phyloP scores from a whole-genome alignment of 2,113 vertebrate genomes.

The Mormoops blainvillei region DNA sequence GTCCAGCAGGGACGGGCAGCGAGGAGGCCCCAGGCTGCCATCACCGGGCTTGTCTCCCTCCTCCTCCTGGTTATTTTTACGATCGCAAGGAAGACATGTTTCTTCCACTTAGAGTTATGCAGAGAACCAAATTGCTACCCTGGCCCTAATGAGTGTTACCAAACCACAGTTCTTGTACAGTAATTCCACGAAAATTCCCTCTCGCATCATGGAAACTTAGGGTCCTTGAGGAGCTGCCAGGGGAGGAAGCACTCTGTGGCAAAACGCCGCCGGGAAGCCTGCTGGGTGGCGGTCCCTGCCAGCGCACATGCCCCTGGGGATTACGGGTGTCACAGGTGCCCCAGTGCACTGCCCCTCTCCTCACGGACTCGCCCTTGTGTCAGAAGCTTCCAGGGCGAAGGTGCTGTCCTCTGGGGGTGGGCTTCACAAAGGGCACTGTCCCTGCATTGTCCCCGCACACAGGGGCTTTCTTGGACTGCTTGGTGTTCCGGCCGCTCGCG shows the following conservation, averaged over 20 bases:
- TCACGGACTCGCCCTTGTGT: neutral
- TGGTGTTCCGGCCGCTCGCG: neutral
- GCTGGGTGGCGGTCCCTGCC: neutral
- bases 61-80: neutral
- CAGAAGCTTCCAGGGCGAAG: neutral
- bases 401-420: fast-evolving
- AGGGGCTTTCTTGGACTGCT: neutral
- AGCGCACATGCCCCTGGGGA: neutral
- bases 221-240: neutral
- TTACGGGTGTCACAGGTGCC: neutral
- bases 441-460: too few species aligned
- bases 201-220: neutral
- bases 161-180: neutral
- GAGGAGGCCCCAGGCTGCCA: neutral
- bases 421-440: neutral
- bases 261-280: neutral
- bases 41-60: neutral
- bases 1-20: neutral
- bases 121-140: neutral
- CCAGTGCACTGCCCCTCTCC: neutral
- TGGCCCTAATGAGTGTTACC: neutral
- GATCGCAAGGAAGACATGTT: neutral
- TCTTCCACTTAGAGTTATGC: neutral
- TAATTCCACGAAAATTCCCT: neutral
- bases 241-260: neutral